phyloP scores from a whole-genome alignment of 2,888 invertebrate genomes.

The Pristionchus japonicus region DNA sequence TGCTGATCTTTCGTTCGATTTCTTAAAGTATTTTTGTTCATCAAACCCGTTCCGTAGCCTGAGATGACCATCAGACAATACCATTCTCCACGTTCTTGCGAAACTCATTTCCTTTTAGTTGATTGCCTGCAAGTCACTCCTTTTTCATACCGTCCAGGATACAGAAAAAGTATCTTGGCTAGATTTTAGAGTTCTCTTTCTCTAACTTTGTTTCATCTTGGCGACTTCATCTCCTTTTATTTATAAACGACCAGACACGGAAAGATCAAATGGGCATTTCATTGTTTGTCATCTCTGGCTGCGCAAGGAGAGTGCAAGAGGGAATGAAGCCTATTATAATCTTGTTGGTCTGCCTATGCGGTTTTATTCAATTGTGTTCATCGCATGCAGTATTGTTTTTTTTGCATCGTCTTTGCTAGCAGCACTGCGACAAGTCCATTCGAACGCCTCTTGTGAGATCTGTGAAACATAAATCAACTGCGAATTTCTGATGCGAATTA shows the following conservation, averaged over 20 bases:
- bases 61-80: background rate
- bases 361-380: background rate
- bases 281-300: background rate
- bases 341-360: background rate
- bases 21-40: background rate
- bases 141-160: background rate
- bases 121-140: background rate
- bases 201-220: too few relatives aligned
- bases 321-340: background rate
- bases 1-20: background rate
- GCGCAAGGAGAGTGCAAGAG: background rate
- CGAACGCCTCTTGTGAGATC: background rate
- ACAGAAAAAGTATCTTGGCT: background rate
- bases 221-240: too few relatives aligned
- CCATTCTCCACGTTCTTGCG: background rate
- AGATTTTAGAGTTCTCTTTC: too few relatives aligned
- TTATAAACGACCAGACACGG: background rate
- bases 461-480: background rate
- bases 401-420: background rate
- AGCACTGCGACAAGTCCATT: background rate
- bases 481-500: background rate
- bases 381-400: background rate
- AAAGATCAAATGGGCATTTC: background rate
- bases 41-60: background rate
- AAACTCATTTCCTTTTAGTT: background rate